phyloP scores from a whole-genome alignment of 2,113 vertebrate genomes.

The Psilopogon haemacephalus region DNA sequence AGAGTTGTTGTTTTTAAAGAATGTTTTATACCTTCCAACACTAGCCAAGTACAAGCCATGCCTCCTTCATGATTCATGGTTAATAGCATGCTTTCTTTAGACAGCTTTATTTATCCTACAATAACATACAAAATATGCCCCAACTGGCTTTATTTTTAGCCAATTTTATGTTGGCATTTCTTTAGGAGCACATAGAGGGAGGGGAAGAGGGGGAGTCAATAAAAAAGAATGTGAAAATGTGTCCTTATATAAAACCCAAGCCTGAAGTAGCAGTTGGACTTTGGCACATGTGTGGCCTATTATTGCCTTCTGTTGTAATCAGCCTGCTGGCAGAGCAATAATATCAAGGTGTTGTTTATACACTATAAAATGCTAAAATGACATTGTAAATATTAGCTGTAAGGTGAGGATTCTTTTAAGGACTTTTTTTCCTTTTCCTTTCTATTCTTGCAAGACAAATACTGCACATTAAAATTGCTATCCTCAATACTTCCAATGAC shows the following conservation, averaged over 20 bases:
- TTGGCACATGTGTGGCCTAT: conserved; percentile 54
- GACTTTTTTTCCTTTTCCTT: background rate
- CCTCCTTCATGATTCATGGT: conserved; percentile 52
- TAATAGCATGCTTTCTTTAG: conserved; percentile 52
- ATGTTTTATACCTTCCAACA: conserved; percentile 37
- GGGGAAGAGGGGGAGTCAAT: conserved; percentile 34
- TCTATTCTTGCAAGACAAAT: background rate
- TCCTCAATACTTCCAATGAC: background rate
- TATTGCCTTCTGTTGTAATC: conserved; percentile 46
- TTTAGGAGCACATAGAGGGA: conserved; percentile 24
- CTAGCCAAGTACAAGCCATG: conserved; percentile 6
- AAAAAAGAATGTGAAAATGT: conserved; percentile 63
- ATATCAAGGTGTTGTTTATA: conserved; percentile 62
- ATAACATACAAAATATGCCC: conserved; percentile 55
- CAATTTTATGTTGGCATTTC: conserved; percentile 46
- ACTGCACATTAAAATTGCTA: background rate
- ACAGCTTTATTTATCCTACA: conserved; percentile 64
- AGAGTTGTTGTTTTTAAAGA: conserved; percentile 29
- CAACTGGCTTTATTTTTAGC: conserved; percentile 58
- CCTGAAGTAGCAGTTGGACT: conserved; percentile 47
- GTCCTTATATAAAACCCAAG: conserved; percentile 49
- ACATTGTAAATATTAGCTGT: conserved; percentile 57
- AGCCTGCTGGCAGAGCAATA: conserved; percentile 61
- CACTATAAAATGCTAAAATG: conserved; percentile 60
- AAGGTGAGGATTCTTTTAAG: conserved; percentile 1